These are phyloP conservation scores for Cotesia congregata DNA, from an alignment of 2,888 invertebrate species.

Conservation along the genomic window DNA sequence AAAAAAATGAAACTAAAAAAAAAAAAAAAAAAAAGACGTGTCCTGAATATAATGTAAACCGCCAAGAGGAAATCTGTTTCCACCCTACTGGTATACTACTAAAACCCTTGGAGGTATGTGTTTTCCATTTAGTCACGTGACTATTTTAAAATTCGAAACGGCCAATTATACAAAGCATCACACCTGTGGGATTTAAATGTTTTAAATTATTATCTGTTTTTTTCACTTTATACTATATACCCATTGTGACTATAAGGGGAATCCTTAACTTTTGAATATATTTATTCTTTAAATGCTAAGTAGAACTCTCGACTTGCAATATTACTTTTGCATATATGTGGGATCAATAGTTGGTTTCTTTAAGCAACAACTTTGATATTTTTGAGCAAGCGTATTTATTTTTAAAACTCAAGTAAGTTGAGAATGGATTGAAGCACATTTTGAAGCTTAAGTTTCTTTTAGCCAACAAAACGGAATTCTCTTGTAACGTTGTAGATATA, in stretches of 20 bases:
- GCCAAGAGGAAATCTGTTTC: slow-evolving; percentile 29
- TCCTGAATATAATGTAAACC: slow-evolving; percentile 31
- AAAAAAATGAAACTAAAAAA: neutral
- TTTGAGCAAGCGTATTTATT: too few species aligned
- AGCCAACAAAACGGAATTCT: slow-evolving; percentile 15
- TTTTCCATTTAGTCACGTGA: slow-evolving; percentile 32
- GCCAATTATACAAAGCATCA: slow-evolving; percentile 19
- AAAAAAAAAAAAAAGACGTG: slow-evolving; percentile 10
- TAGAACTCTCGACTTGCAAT: neutral
- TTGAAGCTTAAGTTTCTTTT: neutral
- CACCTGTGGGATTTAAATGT: slow-evolving; percentile 22
- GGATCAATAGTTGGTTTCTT: neutral
- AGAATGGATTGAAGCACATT: too few species aligned
- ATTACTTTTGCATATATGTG: neutral
- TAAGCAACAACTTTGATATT: too few species aligned
- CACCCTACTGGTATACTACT: neutral
- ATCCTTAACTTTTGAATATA: neutral
- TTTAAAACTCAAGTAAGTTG: too few species aligned
- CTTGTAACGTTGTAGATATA: slow-evolving; percentile 49
- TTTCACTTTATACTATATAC: neutral
- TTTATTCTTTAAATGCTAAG: neutral
- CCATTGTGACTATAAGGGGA: neutral
- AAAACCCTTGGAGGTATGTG: slow-evolving; percentile 24
- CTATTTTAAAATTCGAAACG: slow-evolving; percentile 34
- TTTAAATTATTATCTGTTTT: slow-evolving; percentile 20